Conservation (phyloP, 1,140 invertebrate genomes). For the Drosophila pseudoananassae region DNA sequence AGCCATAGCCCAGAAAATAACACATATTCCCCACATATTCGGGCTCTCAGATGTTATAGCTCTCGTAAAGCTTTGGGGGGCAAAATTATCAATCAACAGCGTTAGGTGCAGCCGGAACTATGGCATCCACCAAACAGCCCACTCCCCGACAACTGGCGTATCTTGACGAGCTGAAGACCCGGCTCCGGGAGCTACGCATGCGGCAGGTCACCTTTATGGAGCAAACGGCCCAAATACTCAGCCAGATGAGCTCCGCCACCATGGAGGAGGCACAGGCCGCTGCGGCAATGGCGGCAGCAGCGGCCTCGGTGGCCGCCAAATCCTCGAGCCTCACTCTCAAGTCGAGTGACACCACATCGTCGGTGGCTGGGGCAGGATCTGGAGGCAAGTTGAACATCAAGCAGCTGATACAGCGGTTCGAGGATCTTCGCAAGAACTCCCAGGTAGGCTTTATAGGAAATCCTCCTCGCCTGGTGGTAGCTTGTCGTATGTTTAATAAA, state of each 20-base stretch:
- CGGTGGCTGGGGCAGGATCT: not conserved
- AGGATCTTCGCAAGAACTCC: slow-evolving; percentile 60
- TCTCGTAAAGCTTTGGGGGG: not conserved
- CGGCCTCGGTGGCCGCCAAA: not conserved
- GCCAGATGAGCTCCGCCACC: slow-evolving; percentile 32
- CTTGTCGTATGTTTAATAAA: too few species aligned
- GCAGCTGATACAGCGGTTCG: slow-evolving; percentile 54
- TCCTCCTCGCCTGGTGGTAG: too few species aligned
- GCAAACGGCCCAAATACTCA: slow-evolving; percentile 59
- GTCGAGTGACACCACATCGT: not conserved
- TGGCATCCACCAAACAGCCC: slow-evolving; percentile 13
- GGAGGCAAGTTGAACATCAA: slow-evolving; percentile 43
- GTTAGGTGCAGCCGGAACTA: slow-evolving; percentile 3
- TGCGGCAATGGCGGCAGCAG: not conserved
- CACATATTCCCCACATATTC: not conserved
- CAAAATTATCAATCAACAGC: slow-evolving; percentile 34
- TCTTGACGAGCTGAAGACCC: slow-evolving; percentile 64
- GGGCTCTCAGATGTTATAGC: slow-evolving; percentile 2
- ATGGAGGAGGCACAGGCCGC: not conserved
- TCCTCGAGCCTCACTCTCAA: not conserved
- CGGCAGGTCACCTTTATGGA: slow-evolving; percentile 62
- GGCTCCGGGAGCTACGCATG: slow-evolving; percentile 44
- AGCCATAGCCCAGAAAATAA: slow-evolving; percentile 13
- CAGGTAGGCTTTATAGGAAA: slow-evolving; percentile 7
- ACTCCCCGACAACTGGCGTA: slow-evolving; percentile 61